These are phyloP conservation scores for Oreochromis spilurus DNA, from an alignment of 2,113 vertebrate genomes.

Conservation along the genomic window DNA sequence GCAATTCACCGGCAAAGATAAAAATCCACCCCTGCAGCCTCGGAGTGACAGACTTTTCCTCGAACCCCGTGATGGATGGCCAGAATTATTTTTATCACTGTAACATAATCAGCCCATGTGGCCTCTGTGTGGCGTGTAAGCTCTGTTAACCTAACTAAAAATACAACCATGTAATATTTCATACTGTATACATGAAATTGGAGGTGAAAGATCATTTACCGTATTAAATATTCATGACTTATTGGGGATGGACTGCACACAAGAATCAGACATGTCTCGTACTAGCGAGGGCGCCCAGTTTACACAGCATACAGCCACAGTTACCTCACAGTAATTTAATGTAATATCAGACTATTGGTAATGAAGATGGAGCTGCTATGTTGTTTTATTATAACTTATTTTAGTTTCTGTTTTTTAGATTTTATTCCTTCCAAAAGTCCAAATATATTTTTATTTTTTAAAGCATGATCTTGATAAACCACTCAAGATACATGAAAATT, in stretches of 20 bases:
- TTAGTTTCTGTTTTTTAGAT: neutral
- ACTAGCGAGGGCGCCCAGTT: neutral
- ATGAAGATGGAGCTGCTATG: neutral
- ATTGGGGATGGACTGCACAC: neutral
- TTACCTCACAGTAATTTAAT: neutral
- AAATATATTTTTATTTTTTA: neutral
- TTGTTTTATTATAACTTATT: neutral
- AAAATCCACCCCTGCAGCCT: neutral
- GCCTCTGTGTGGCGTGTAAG: neutral
- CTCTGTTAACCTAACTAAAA: constrained; percentile 38
- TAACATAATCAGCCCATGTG: constrained; percentile 47
- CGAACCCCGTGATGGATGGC: constrained; percentile 40
- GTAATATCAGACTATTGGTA: neutral
- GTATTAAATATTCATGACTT: constrained; percentile 58
- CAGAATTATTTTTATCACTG: constrained; percentile 58
- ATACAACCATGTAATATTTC: constrained; percentile 42
- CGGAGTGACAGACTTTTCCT: constrained; percentile 1
- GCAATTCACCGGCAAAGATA: constrained; percentile 10
- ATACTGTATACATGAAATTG: constrained; percentile 9
- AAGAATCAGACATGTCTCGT: constrained; percentile 8
- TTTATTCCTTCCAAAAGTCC: neutral
- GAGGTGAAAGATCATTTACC: constrained; percentile 53
- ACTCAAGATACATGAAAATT: neutral
- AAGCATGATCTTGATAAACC: neutral
- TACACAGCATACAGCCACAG: neutral